phyloP scores from a whole-genome alignment of 1,140 invertebrate genomes.

The Melanaphis sacchari region DNA sequence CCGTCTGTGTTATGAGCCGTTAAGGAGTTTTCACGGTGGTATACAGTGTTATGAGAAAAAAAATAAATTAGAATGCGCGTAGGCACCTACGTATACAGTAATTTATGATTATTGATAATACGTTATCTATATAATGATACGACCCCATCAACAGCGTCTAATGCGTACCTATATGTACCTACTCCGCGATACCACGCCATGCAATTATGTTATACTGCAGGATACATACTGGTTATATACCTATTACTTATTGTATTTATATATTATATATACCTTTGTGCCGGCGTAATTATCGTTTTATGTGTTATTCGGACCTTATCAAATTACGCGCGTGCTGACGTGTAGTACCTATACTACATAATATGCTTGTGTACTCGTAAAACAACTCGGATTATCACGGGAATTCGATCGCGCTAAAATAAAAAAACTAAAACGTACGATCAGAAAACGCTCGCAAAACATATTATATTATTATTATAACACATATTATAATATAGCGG shows the following conservation, averaged over 20 bases:
- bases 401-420: neutral
- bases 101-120: neutral
- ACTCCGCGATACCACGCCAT: neutral
- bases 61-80: no score
- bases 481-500: no score
- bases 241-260: neutral
- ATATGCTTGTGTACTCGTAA: neutral
- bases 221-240: no score
- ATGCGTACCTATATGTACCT: neutral
- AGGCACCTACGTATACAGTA: neutral
- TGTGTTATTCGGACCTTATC: neutral
- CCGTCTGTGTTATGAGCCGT: no score
- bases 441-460: neutral
- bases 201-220: no score
- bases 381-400: neutral
- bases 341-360: no score
- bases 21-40: no score
- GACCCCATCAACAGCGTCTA: neutral
- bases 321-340: neutral
- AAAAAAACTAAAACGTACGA: neutral
- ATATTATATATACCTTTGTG: neutral
- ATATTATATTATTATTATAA: no score
- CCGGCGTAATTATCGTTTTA: neutral
- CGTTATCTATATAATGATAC: neutral
- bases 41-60: no score